Base-by-base conservation (phyloP, 2,113 vertebrate genomes). In the Pelecanoides urinatrix region DNA sequence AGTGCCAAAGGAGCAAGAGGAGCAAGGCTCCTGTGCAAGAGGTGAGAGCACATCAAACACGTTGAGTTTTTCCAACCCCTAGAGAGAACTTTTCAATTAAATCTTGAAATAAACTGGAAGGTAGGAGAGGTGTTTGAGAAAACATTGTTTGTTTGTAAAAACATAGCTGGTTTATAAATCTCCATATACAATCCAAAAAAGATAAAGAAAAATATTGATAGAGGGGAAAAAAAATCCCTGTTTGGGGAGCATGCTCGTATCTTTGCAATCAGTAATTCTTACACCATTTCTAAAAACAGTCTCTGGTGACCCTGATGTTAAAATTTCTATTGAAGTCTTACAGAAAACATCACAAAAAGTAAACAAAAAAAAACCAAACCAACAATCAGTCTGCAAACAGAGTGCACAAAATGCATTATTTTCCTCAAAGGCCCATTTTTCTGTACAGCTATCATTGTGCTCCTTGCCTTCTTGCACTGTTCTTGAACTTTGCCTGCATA, bases 71-170 rank as follows among this genome's bases (percentile, higher is more conserved):
- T 32, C 25, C 55, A 58, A 32, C 3, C 15, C 75, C 40, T 34
- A 17, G 45, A 66, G 67, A 77, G 49, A 91, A 55, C 8, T 93
- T 92, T 91, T 95, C 90, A 81, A 84, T 86, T 80, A 93, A 90
- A 67, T 32, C 86, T 67, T 67, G 42, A 94, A 92, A 83, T 58
- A 58, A 94, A 86, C 30, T 61, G 59, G 23, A 59, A 86, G 45
- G 82, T 36, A 38, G 63, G 10, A 66, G 42, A 83, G 16, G 9
- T 55, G 11, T 74, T 76, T 67, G 50, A 59, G 63, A 70, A 95
- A 86, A 36, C 5, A 49, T 4, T 36, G 55, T 49, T 4, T 36
- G 55, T 49, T 90, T 86, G n/a, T 56, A 52, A 86, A 71, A 81
- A 74, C 34, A 34, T 2, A 62, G 34, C 34, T 14, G 32, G 30